Evolutionary conservation across 1,140 invertebrate species (phyloP).

Genomic region (Glossosoma conforme): DNA sequence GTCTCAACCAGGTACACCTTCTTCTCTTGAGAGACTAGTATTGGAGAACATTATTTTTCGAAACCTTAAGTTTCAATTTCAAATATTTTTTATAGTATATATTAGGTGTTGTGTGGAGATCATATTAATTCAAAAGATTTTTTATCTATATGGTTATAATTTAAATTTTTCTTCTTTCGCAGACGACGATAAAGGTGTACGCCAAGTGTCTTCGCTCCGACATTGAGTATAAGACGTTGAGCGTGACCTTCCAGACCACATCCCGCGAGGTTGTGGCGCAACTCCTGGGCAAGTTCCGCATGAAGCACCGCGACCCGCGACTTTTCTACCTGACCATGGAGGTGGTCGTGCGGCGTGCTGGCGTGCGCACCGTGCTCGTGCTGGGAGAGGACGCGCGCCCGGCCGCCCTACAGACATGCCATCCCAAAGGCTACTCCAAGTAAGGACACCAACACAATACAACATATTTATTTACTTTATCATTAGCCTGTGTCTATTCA

Average conservation of each 20-base stretch:
- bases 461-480: too few relatives aligned
- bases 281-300: conserved; percentile 83
- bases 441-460: conserved; percentile 44
- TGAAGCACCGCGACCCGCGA: conserved; percentile 85
- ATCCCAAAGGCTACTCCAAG: conserved; percentile 87
- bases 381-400: conserved; percentile 85
- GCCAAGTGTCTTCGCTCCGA: conserved; percentile 81
- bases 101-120: too few relatives aligned
- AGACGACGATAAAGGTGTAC: conserved; percentile 90
- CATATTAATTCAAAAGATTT: too few relatives aligned
- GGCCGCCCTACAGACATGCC: conserved; percentile 83
- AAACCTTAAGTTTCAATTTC: too few relatives aligned
- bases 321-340: conserved; percentile 94
- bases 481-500: too few relatives aligned
- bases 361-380: conserved; percentile 74
- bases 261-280: conserved; percentile 80
- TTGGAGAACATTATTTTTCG: too few relatives aligned
- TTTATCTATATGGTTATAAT: too few relatives aligned
- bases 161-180: conserved; percentile 37
- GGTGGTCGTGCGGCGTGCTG: conserved; percentile 75
- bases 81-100: too few relatives aligned
- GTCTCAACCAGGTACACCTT: too few relatives aligned
- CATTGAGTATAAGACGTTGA: conserved; percentile 90
- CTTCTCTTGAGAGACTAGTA: too few relatives aligned
- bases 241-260: conserved; percentile 78